Conservation (phyloP, 2,888 invertebrate species). For the Cantharis rustica region DNA sequence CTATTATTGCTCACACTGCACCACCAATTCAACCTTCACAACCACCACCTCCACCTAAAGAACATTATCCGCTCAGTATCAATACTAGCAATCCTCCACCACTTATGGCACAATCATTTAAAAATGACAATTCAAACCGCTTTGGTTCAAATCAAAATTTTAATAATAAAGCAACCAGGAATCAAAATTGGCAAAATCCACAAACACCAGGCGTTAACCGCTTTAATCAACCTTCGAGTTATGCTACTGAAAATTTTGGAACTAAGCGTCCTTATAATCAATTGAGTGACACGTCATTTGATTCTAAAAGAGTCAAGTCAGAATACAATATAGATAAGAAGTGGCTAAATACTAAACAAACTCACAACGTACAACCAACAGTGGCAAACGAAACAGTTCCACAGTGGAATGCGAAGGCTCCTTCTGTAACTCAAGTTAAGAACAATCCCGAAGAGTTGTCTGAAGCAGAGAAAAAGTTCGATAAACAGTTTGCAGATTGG, state of each 20-base stretch:
- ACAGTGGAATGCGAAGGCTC: slow-evolving; percentile 18
- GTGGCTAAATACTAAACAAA: slow-evolving; percentile 3
- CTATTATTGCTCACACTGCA: slow-evolving; percentile 37
- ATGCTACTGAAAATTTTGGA: slow-evolving; percentile 4
- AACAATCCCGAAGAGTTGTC: slow-evolving; percentile 51
- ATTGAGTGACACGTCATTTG: slow-evolving; percentile 15
- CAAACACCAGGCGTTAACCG: slow-evolving; percentile 6
- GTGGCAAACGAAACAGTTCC: slow-evolving; percentile 33
- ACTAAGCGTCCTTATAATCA: slow-evolving; percentile 29
- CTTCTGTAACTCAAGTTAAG: slow-evolving; percentile 43
- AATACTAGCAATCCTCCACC: slow-evolving; percentile 9
- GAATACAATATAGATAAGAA: slow-evolving; percentile 14
- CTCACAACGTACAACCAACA: slow-evolving; percentile 7
- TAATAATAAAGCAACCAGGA: slow-evolving; percentile 7
- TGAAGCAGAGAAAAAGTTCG: slow-evolving; percentile 82
- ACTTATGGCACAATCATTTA: neutral
- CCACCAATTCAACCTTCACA: slow-evolving; percentile 40
- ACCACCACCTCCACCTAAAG: slow-evolving; percentile 41
- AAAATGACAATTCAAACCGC: slow-evolving; percentile 1
- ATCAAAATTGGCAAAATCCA: slow-evolving; percentile 21
- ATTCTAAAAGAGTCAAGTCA: slow-evolving; percentile 34
- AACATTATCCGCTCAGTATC: slow-evolving; percentile 42
- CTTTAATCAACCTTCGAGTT: slow-evolving; percentile 13
- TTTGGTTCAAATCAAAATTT: slow-evolving; percentile 14
- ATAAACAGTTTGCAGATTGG: slow-evolving; percentile 89